These are phyloP conservation scores for Seira sanloemensis DNA, from an alignment of 2,888 invertebrate genomes.

Conservation along the genomic window DNA sequence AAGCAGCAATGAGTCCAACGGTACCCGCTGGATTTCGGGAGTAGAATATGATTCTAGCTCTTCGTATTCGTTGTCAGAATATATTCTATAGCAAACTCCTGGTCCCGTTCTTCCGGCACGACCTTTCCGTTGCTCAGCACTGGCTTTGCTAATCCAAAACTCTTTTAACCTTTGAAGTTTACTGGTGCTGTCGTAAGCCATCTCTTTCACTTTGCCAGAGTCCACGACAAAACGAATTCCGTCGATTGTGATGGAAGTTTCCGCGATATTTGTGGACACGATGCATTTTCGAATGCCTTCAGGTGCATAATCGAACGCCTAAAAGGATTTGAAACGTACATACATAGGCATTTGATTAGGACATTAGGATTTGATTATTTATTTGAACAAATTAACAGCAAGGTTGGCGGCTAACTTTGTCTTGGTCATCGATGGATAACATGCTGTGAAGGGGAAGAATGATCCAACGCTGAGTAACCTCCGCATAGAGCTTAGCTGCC, in stretches of 20 bases:
- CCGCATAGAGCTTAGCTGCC: slow-evolving; percentile 87
- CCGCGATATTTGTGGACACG: slow-evolving; percentile 80
- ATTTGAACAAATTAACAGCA: not conserved
- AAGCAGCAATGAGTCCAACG: slow-evolving; percentile 91
- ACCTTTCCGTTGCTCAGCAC: slow-evolving; percentile 94
- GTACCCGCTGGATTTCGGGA: slow-evolving; percentile 95
- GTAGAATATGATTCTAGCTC: slow-evolving; percentile 83
- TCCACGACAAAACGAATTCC: slow-evolving; percentile 94
- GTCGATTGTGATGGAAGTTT: slow-evolving; percentile 80
- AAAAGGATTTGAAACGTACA: too few species aligned
- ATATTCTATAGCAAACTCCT: slow-evolving; percentile 92
- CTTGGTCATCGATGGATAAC: slow-evolving; percentile 94
- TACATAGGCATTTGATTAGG: too few species aligned
- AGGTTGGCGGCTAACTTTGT: slow-evolving; percentile 84
- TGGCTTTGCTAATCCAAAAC: slow-evolving; percentile 90
- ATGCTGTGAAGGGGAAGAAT: slow-evolving; percentile 94
- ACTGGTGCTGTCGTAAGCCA: slow-evolving; percentile 86
- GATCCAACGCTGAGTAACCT: slow-evolving; percentile 90
- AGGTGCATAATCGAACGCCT: slow-evolving; percentile 77
- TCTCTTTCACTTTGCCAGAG: slow-evolving; percentile 92
- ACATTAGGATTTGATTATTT: too few species aligned
- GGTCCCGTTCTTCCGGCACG: slow-evolving; percentile 92
- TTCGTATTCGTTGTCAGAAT: slow-evolving; percentile 86
- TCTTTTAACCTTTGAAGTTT: slow-evolving; percentile 90
- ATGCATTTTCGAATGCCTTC: slow-evolving; percentile 78